These are phyloP conservation scores for Helostoma temminkii DNA, from an alignment of 2,797 vertebrate genomes.

Conservation along the genomic window DNA sequence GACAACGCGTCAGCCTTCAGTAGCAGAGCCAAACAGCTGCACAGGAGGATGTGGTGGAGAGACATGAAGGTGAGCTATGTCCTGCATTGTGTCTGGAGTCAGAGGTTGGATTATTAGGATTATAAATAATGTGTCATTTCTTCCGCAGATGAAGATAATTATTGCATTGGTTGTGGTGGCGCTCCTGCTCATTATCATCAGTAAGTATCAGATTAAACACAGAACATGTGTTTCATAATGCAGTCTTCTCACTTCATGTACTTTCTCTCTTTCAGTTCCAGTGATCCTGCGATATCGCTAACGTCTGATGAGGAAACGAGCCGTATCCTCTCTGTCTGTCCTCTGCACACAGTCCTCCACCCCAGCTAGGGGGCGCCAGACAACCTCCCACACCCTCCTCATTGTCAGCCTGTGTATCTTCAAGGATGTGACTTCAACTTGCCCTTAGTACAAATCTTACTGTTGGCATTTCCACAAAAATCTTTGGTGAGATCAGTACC, in stretches of 20 bases:
- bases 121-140: constrained; percentile 10
- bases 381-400: constrained; percentile 46
- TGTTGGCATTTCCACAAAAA: constrained; percentile 24
- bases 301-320: constrained; percentile 41
- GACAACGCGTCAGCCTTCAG: constrained; percentile 98
- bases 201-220: constrained; percentile 84
- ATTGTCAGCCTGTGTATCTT: constrained; percentile 36
- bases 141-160: constrained; percentile 93
- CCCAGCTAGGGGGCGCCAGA: constrained; percentile 66
- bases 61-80: constrained; percentile 90
- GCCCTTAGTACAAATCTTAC: constrained; percentile 59
- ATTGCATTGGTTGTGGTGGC: constrained; percentile 89
- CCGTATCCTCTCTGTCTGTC: constrained; percentile 16
- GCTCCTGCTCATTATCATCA: constrained; percentile 94
- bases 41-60: constrained; percentile 98
- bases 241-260: not conserved
- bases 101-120: not conserved
- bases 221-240: not conserved
- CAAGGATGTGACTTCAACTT: constrained; percentile 34
- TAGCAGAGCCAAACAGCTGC: constrained; percentile 97
- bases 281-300: constrained; percentile 92
- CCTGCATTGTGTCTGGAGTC: not conserved
- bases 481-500: constrained; percentile 49
- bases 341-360: constrained; percentile 66
- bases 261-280: constrained; percentile 85